These are phyloP conservation scores for Pristionchus entomophagus DNA, from an alignment of 2,888 invertebrate species.

Conservation along the genomic window DNA sequence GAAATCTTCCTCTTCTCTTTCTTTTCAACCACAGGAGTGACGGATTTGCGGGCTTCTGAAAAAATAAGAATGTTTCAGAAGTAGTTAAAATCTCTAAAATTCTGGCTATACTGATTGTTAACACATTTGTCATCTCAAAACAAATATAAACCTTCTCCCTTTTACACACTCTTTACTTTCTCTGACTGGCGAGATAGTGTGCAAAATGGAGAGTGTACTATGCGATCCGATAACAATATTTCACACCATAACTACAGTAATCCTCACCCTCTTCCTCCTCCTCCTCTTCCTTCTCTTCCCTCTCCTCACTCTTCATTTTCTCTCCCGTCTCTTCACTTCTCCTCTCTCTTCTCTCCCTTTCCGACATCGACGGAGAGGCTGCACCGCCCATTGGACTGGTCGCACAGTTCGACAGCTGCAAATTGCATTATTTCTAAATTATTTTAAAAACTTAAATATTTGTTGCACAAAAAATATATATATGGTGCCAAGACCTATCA, in stretches of 20 bases:
- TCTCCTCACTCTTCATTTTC: constrained; percentile 18
- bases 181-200: too few relatives aligned
- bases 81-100: too few relatives aligned
- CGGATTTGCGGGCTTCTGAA: background rate
- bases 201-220: too few relatives aligned
- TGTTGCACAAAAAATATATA: too few relatives aligned
- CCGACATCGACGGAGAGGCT: background rate
- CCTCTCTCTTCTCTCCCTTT: background rate
- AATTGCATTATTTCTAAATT: background rate
- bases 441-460: too few relatives aligned
- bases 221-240: background rate
- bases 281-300: constrained; percentile 4
- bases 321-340: background rate
- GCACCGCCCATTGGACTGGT: background rate
- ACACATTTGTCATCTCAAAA: too few relatives aligned
- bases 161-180: too few relatives aligned
- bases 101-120: too few relatives aligned
- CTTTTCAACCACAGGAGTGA: background rate
- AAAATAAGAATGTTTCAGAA: background rate
- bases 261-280: background rate
- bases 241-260: background rate
- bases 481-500: too few relatives aligned
- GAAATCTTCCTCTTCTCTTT: background rate
- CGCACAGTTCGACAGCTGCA: background rate
- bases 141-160: too few relatives aligned